Evolutionary conservation across 2,888 invertebrate species (phyloP).

Genomic region (Vandiemenella viatica): DNA sequence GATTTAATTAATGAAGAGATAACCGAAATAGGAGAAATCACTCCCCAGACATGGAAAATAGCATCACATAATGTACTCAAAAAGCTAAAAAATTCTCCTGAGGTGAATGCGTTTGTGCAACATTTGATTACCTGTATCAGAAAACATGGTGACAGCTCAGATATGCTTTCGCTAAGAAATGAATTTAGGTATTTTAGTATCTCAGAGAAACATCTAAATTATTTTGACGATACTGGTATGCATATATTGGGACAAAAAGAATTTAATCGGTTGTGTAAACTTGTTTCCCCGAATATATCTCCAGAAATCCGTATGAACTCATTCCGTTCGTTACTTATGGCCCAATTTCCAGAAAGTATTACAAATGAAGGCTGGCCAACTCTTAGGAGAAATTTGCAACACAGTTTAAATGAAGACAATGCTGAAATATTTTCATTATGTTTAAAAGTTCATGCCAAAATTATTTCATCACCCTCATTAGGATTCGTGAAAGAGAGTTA

Average conservation of each 20-base stretch:
- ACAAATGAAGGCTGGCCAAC: not conserved
- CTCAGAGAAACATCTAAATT: too few relatives aligned
- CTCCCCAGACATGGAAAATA: conserved; percentile 13
- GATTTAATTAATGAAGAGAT: conserved; percentile 3
- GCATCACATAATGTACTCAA: conserved; percentile 10
- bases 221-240: too few relatives aligned
- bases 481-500: not conserved
- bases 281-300: not conserved
- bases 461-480: not conserved
- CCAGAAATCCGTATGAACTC: not conserved
- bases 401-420: not conserved
- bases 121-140: not conserved
- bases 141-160: not conserved
- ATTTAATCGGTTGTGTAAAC: not conserved
- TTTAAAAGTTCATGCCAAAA: not conserved
- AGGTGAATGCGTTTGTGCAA: conserved; percentile 5
- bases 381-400: not conserved
- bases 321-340: not conserved
- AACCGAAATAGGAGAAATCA: conserved; percentile 4
- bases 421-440: not conserved
- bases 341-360: not conserved
- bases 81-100: conserved; percentile 5
- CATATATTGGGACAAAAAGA: not conserved
- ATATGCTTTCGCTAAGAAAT: too few relatives aligned
- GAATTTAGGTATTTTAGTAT: too few relatives aligned